These are phyloP conservation scores for Macrophya alboannulata DNA, from an alignment of 2,888 invertebrate species.

Conservation along the genomic window DNA sequence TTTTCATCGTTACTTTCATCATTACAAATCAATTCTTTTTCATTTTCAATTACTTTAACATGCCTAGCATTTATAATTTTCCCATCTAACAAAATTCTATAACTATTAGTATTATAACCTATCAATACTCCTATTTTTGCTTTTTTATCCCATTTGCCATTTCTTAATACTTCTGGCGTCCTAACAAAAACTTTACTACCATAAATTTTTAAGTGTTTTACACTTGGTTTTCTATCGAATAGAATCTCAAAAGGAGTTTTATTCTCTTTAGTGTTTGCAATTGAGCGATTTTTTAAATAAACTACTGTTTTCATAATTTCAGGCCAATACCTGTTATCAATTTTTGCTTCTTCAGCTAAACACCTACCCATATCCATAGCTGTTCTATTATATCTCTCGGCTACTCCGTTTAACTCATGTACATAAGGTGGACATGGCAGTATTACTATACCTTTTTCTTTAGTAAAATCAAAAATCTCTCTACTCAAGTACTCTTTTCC, in stretches of 20 bases:
- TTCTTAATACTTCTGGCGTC: constrained; percentile 61
- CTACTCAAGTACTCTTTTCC: constrained; percentile 54
- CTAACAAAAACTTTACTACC: constrained; percentile 64
- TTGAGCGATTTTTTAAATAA: constrained; percentile 61
- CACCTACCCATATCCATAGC: constrained; percentile 63
- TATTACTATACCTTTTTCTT: constrained; percentile 57
- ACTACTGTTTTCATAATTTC: constrained; percentile 61
- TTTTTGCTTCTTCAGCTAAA: constrained; percentile 61
- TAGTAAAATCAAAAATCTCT: constrained; percentile 44
- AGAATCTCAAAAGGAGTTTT: constrained; percentile 62
- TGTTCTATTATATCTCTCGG: constrained; percentile 61
- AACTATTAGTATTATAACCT: constrained; percentile 57
- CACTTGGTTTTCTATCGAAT: constrained; percentile 60
- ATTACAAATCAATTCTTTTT: no score
- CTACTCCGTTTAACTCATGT: constrained; percentile 61
- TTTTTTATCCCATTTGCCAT: constrained; percentile 60
- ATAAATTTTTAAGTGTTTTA: constrained; percentile 60
- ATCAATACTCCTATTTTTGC: constrained; percentile 60
- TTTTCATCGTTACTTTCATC: background rate
- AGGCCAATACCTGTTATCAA: constrained; percentile 63
- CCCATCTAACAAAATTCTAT: constrained; percentile 59
- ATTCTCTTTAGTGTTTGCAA: constrained; percentile 61
- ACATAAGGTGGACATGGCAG: constrained; percentile 59
- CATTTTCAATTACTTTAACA: constrained; percentile 59
- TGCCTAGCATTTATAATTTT: constrained; percentile 60